Evolutionary conservation across 1,140 invertebrate genomes (phyloP).

Genomic region (Cotesia glomerata): DNA sequence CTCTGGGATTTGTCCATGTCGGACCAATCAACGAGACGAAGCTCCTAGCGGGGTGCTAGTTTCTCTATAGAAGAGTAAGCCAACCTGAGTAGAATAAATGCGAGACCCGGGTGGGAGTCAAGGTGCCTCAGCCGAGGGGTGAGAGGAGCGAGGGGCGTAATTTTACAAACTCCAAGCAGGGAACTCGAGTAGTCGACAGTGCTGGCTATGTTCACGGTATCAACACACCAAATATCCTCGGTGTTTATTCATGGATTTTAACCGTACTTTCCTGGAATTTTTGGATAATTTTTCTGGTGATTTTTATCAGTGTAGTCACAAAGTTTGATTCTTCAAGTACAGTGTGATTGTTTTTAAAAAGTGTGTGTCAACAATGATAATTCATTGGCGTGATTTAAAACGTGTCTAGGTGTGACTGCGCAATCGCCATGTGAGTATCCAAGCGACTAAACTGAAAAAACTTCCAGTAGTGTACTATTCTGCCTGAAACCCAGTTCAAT

Average conservation of each 20-base stretch:
- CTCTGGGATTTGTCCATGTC: constrained; percentile 57
- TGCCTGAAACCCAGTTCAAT: background rate
- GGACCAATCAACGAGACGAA: constrained; percentile 46
- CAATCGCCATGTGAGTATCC: constrained; percentile 60
- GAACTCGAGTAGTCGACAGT: constrained; percentile 39
- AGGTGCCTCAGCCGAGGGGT: constrained; percentile 20
- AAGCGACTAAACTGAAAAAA: constrained; percentile 22
- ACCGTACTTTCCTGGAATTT: background rate
- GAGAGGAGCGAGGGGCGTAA: constrained; percentile 33
- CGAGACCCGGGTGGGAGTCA: background rate
- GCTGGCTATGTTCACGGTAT: constrained; percentile 39
- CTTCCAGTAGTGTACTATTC: background rate
- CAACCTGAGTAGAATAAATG: background rate
- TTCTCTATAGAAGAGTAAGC: constrained; percentile 14
- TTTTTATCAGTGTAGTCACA: background rate
- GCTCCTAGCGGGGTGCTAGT: constrained; percentile 4
- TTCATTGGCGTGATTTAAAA: constrained; percentile 42
- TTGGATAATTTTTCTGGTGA: constrained; percentile 13
- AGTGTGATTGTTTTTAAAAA: background rate
- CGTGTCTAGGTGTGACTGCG: constrained; percentile 60
- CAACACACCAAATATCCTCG: constrained; percentile 12
- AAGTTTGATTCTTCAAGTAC: background rate
- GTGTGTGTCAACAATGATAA: constrained; percentile 9
- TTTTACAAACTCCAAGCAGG: constrained; percentile 30
- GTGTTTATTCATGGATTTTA: constrained; percentile 24